Evolutionary conservation across 2,113 vertebrate species (phyloP), one percentile per base, ranked within the genome.

Genomic region (Odocoileus hemionus): DNA sequence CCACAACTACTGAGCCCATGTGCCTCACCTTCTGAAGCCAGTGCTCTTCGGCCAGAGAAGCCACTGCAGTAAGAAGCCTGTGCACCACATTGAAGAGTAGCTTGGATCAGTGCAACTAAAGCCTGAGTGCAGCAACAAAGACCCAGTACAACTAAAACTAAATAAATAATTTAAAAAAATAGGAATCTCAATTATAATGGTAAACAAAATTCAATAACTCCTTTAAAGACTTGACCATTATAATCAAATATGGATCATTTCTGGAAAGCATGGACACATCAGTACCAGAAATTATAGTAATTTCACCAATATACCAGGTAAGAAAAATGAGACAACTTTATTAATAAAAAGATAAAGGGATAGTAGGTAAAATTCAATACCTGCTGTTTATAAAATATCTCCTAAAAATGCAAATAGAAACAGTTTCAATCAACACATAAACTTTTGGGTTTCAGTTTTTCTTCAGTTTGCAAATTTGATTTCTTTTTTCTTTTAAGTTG

Each of bases 191-290:
- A 64, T 45, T 95, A 23, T 74, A 84, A 55, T 23, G 47, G n/a
- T 91, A 86, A 95, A 82, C 54, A 61, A 86, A 93, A 96, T 85
- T 70, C 19, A 74, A 21, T 54, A 93, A 17, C 21, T 93, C 91
- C 74, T 85, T 96, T 91, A 91, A 97, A 88, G 16, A 91, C 6
- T 33, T 93, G 26, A 8, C 23, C 39, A 70, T 78, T 39, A 26
- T 76, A 83, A 91, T 57, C 33, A 87, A 90, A 30, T 43, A 74
- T n/a, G 28, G 60, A 86, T 97, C 76, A 86, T n/a, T 89, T 47
- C 39, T 93, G 54, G 30, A 87, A 96, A 96, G 43, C 10, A 84
- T 93, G 9, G 25, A 57, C 30, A 91, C 19, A n/a, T 83, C 6
- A 83, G 15, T 33, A 70, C 17, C 55, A 86, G 45, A 94, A 90